phyloP scores from a whole-genome alignment of 2,888 invertebrate genomes.

The Cantharis nigra region DNA sequence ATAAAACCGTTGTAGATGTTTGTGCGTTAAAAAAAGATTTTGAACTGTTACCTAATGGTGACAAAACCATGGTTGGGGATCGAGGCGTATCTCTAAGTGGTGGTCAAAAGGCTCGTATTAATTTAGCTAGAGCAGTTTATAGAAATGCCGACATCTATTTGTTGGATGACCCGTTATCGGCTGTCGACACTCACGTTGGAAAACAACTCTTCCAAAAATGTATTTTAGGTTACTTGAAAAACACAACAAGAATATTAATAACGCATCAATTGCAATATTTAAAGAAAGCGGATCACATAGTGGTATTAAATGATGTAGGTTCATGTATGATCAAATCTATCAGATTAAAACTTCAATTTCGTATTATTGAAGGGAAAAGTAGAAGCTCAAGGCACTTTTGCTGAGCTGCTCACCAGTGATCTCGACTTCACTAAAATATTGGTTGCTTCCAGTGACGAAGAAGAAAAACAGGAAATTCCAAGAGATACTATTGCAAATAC shows the following conservation, averaged over 20 bases:
- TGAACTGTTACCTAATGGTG: conserved; percentile 62
- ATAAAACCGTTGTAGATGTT: conserved; percentile 60
- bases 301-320: conserved; percentile 57
- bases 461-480: conserved; percentile 19
- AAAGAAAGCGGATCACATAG: conserved; percentile 59
- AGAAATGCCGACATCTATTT: conserved; percentile 76
- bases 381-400: conserved; percentile 64
- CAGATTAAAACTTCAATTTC: neutral
- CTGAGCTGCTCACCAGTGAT: conserved; percentile 61
- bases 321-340: too few species aligned
- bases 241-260: conserved; percentile 67
- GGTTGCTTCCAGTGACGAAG: conserved; percentile 38
- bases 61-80: conserved; percentile 66
- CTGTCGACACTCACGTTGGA: conserved; percentile 79
- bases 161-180: conserved; percentile 79
- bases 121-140: conserved; percentile 78
- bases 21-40: conserved; percentile 70
- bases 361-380: conserved; percentile 57
- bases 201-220: conserved; percentile 77
- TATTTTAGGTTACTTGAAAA: conserved; percentile 60
- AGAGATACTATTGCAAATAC: neutral
- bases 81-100: conserved; percentile 78
- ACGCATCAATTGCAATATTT: conserved; percentile 75
- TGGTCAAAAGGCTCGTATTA: conserved; percentile 80
- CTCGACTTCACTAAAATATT: conserved; percentile 64